A percentile compares a stretch with the other conserved stretches of the same genome.
phyloP scores from a whole-genome alignment of 1,140 invertebrate genomes.

The Diprion similis region DNA sequence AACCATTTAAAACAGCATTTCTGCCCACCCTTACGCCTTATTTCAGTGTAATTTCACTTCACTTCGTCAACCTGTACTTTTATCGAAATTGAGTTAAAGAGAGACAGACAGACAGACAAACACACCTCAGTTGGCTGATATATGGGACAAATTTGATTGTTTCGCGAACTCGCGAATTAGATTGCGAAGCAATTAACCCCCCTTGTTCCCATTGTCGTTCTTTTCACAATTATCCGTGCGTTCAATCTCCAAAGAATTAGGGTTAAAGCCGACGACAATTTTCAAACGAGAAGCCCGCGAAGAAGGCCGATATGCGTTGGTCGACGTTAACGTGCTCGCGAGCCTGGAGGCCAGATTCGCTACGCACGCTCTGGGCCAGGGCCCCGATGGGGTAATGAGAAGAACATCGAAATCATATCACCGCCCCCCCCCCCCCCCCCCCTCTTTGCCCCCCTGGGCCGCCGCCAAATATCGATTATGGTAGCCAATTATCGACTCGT shows the following conservation, averaged over 20 bases:
- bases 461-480: background rate
- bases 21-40: too few species aligned
- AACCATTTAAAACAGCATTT: too few species aligned
- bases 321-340: background rate
- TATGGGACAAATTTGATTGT: too few species aligned
- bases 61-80: constrained; percentile 14
- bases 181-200: background rate
- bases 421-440: background rate
- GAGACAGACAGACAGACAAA: constrained; percentile 3
- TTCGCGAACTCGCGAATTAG: background rate
- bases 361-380: constrained; percentile 4
- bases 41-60: too few species aligned
- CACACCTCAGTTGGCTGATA: too few species aligned
- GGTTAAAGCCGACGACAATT: background rate
- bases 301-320: background rate
- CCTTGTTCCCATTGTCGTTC: background rate
- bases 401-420: constrained; percentile 4
- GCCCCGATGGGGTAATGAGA: background rate
- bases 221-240: background rate
- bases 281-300: background rate
- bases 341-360: background rate
- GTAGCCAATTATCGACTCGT: background rate
- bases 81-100: constrained; percentile 14
- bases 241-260: background rate
- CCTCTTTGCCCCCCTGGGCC: background rate